Percentiles rank a stretch among this genome's conserved stretches.
phyloP scores from a whole-genome alignment of 2,797 vertebrate species.

The Ciconia nigra region DNA sequence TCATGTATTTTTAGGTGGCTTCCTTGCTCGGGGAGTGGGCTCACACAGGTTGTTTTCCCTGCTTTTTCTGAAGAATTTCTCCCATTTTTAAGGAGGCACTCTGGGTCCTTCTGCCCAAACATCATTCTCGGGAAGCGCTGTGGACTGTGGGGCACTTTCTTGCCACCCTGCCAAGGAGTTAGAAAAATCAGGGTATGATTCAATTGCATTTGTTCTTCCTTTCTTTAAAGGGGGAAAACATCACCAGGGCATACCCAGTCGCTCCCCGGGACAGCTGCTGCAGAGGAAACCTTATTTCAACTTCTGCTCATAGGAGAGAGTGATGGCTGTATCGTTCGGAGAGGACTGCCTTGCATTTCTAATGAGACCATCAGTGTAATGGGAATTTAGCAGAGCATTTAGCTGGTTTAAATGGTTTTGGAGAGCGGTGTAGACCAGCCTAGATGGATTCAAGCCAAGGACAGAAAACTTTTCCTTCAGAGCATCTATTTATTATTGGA shows the following conservation, averaged over 20 bases:
- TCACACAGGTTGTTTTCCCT: background rate
- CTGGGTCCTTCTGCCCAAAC: background rate
- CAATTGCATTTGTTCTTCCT: background rate
- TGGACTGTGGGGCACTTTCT: background rate
- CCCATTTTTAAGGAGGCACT: background rate
- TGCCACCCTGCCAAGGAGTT: background rate
- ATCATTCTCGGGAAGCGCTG: background rate
- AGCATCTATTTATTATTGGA: conserved; percentile 57
- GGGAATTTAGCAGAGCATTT: conserved; percentile 54
- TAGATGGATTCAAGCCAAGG: conserved; percentile 31
- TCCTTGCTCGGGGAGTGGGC: background rate
- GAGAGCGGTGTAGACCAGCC: background rate
- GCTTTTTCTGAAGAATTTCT: background rate
- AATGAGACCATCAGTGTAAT: background rate
- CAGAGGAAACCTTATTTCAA: background rate
- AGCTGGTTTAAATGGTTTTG: conserved; percentile 38
- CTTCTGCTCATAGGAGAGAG: background rate
- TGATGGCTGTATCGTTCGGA: background rate
- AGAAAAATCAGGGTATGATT: background rate
- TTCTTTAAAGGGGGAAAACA: background rate
- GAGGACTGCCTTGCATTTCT: conserved; percentile 26
- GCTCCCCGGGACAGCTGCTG: background rate
- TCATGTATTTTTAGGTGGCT: background rate
- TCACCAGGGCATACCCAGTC: background rate
- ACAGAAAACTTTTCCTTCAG: conserved; percentile 33